phyloP scores from a whole-genome alignment of 2,888 invertebrate species.

The Noctua janthina region DNA sequence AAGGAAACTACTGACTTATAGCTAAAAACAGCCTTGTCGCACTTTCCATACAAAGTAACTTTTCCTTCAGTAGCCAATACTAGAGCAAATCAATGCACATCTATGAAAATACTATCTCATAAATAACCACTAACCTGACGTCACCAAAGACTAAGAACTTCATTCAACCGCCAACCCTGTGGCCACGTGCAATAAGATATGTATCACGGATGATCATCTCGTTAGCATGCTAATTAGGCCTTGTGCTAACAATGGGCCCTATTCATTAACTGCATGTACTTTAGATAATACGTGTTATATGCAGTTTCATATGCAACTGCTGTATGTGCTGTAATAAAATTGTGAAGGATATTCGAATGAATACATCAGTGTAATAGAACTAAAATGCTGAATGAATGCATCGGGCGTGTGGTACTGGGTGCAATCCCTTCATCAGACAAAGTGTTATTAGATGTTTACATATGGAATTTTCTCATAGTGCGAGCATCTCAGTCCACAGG shows the following conservation, averaged over 20 bases:
- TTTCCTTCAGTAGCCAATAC: not conserved
- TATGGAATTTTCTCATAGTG: no score
- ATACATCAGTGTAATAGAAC: not conserved
- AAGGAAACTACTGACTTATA: not conserved
- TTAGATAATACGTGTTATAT: conserved; percentile 46
- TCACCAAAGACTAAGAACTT: conserved; percentile 13
- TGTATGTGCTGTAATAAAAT: not conserved
- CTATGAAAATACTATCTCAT: not conserved
- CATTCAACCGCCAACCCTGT: conserved; percentile 22
- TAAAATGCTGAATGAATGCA: not conserved
- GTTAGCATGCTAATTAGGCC: conserved; percentile 65
- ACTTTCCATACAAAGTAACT: not conserved
- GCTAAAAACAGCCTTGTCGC: not conserved
- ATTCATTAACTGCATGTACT: conserved; percentile 58
- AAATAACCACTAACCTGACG: conserved; percentile 16
- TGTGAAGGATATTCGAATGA: conserved; percentile 7
- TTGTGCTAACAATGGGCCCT: conserved; percentile 62
- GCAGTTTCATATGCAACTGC: conserved; percentile 4
- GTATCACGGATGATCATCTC: conserved; percentile 50
- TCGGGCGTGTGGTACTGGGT: not conserved
- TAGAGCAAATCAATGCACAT: not conserved
- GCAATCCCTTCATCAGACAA: not conserved
- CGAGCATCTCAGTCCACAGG: no score
- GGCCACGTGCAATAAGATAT: conserved; percentile 42
- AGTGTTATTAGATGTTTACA: no score